These are phyloP conservation scores for Pocillopora damicornis DNA, from an alignment of 64 coral and sea anemone genomes.

Conservation along the genomic window DNA sequence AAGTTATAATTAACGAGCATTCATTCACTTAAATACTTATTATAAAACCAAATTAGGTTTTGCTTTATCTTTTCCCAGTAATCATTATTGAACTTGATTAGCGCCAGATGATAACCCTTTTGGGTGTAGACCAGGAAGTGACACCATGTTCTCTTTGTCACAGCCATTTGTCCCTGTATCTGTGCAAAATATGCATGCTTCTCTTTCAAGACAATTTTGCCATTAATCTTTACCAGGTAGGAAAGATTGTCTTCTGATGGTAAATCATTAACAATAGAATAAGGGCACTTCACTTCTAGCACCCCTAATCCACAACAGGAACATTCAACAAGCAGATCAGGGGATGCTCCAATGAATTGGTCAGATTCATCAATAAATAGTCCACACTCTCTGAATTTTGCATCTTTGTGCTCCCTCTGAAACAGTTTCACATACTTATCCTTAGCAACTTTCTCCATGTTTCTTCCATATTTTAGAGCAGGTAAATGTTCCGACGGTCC, in stretches of 20 bases:
- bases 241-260: too few species aligned
- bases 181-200: too few species aligned
- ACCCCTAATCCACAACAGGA: too few species aligned
- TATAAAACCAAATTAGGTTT: conserved; percentile 47
- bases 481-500: conserved; percentile 51
- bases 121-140: conserved; percentile 36
- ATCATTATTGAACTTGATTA: conserved; percentile 27
- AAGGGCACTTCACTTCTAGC: too few species aligned
- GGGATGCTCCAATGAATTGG: too few species aligned
- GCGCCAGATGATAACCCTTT: conserved; percentile 51
- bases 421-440: conserved; percentile 25
- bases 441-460: conserved; percentile 45
- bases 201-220: too few species aligned
- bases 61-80: conserved; percentile 52
- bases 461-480: conserved; percentile 60
- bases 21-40: conserved; percentile 36
- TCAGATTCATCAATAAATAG: too few species aligned
- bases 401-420: conserved; percentile 34
- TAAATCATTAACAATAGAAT: too few species aligned
- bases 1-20: neutral
- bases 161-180: neutral
- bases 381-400: too few species aligned
- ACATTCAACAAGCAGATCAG: too few species aligned
- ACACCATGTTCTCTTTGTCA: conserved; percentile 28
- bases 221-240: too few species aligned